Conservation (phyloP, 2,113 vertebrate genomes). For the Elephantulus edwardii region DNA sequence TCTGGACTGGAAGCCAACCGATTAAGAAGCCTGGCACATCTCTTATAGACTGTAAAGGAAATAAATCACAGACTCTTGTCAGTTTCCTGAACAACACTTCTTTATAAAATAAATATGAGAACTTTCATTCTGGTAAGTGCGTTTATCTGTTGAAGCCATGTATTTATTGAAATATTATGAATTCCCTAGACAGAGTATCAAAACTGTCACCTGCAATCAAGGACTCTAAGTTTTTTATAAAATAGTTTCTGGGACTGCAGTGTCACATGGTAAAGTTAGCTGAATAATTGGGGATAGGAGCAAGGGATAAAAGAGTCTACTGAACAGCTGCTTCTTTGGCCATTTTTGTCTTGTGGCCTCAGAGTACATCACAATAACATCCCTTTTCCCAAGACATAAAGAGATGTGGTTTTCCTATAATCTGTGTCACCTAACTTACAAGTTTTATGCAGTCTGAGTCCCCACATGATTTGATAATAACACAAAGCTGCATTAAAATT, state of each 20-base stretch:
- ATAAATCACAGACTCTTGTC: constrained; percentile 55
- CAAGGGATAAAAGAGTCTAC: too few relatives aligned
- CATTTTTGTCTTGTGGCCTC: neutral
- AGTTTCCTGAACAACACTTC: neutral
- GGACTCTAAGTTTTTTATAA: neutral
- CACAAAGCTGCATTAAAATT: neutral
- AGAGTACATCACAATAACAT: too few relatives aligned
- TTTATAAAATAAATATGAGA: neutral
- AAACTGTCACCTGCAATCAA: neutral
- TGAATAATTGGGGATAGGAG: neutral
- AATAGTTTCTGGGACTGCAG: too few relatives aligned
- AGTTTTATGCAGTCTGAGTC: neutral
- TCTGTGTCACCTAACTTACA: neutral
- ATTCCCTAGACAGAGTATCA: neutral
- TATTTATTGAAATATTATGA: neutral
- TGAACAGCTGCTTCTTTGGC: neutral
- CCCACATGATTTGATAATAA: neutral
- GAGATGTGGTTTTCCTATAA: neutral
- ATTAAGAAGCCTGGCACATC: constrained; percentile 95
- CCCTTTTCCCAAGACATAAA: neutral
- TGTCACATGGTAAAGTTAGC: neutral
- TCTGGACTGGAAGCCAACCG: constrained; percentile 92
- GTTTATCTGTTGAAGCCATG: neutral
- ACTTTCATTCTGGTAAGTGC: neutral
- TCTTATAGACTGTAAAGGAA: constrained; percentile 90